phyloP scores from a whole-genome alignment of 92 coral and sea anemone genomes.

The Isaurus tuberculatus region DNA sequence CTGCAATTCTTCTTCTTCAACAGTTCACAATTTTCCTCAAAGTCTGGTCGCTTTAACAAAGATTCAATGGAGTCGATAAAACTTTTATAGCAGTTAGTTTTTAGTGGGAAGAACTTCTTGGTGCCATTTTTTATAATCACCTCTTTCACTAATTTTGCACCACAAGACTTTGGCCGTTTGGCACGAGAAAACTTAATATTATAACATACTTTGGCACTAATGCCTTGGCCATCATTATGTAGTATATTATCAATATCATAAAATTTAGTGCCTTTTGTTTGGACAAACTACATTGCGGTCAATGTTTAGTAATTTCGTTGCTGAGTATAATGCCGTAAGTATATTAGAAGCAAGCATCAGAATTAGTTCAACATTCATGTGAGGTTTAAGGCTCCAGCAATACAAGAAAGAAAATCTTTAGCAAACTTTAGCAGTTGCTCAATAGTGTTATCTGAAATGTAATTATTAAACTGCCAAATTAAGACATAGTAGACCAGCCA shows the following conservation, averaged over 20 bases:
- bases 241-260: neutral
- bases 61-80: too few relatives aligned
- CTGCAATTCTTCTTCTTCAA: too few relatives aligned
- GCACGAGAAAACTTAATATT: neutral
- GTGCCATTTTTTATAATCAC: neutral
- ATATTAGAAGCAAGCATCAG: constrained; percentile 50
- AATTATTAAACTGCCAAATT: neutral
- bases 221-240: neutral
- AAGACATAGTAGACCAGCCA: neutral
- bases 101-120: neutral
- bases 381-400: neutral
- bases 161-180: neutral
- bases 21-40: too few relatives aligned
- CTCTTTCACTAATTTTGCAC: neutral
- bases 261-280: constrained; percentile 2
- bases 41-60: too few relatives aligned
- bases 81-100: neutral
- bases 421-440: neutral
- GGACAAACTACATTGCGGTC: neutral
- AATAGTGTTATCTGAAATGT: neutral
- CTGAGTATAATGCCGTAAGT: constrained; percentile 50
- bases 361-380: neutral
- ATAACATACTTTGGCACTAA: neutral
- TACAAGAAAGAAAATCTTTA: neutral
- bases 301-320: constrained; percentile 45